Base-by-base conservation (phyloP, 2,888 invertebrate species). In the Operophtera brumata region DNA sequence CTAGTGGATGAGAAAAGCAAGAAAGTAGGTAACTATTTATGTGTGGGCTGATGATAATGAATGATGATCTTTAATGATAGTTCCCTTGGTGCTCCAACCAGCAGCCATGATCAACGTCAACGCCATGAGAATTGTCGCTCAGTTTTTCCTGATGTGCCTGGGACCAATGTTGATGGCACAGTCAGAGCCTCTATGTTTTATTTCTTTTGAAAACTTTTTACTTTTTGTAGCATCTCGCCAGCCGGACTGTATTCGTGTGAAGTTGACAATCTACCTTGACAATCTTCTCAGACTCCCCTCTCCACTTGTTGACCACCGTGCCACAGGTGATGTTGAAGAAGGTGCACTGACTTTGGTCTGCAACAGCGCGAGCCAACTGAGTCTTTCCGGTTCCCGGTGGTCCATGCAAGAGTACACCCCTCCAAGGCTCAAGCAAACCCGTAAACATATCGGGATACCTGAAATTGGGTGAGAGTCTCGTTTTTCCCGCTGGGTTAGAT, bases 271-370 rank as follows among this genome's bases (percentile, higher is more conserved):
- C n/a, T n/a, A 95, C 95, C 86, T 96, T 94, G 39, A 98, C 92
- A 66, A 97, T 94, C 84, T 97, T 98, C 86, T 98, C 98, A 0
- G 97, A 97, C 68, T 99, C 98, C 0, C 98, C 98, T 28, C 98
- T 91, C 98, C 98, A 98, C 83, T 99, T 99, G 71, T 96, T 97
- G n/a, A 97, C 93, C 39, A 98, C 92, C 2, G 95, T 94, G 70
- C 97, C 96, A 57, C 96, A 95, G 1, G 96, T 94, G 10, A 98
- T 93, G 76, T 97, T 98, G 80, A 99, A 97, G 84, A 98, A 97
- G 0, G 96, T 96, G 57, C 93, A 92, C 88, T 92, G 70, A 61
- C 95, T 94, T 82, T 97, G 96, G 0, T 94, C 92, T 4, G 97
- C 97, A 1, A 96, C 93, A 0, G 97, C 96, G 80, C 95, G 95